These are phyloP conservation scores for Uria lomvia DNA, from an alignment of 2,113 vertebrate genomes.

Conservation along the genomic window DNA sequence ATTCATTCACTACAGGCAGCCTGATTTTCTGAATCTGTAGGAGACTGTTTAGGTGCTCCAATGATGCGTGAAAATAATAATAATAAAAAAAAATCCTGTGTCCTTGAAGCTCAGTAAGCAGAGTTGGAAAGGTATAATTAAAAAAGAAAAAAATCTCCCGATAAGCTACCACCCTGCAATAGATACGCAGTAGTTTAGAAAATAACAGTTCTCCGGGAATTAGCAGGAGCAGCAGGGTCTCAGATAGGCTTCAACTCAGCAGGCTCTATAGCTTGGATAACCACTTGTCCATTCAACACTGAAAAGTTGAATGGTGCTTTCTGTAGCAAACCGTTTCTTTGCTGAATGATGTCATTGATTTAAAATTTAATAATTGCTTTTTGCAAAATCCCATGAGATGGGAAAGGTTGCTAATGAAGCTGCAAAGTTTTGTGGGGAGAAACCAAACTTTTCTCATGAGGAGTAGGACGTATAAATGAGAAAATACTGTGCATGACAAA, in stretches of 20 bases:
- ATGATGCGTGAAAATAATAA: slow-evolving; percentile 23
- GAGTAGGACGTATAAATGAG: background rate
- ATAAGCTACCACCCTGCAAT: background rate
- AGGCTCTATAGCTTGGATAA: background rate
- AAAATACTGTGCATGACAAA: background rate
- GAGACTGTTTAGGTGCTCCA: slow-evolving; percentile 30
- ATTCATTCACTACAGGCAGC: slow-evolving; percentile 27
- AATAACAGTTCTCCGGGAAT: background rate
- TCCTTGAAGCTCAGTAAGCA: slow-evolving; percentile 12
- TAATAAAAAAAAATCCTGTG: background rate
- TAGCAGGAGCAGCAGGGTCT: background rate
- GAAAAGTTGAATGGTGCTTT: background rate
- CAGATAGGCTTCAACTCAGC: background rate
- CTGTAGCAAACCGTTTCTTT: background rate
- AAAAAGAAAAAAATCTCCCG: background rate
- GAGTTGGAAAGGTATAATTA: slow-evolving; percentile 8
- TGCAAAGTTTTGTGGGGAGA: background rate
- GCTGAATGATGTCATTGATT: background rate
- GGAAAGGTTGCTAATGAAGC: background rate
- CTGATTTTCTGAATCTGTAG: slow-evolving; percentile 49
- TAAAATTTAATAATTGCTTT: background rate
- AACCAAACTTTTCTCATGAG: background rate
- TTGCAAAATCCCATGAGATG: background rate
- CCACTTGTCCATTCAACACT: background rate
- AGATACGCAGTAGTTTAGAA: background rate